These are phyloP conservation scores for Crotalus adamanteus DNA, from an alignment of 2,797 vertebrate genomes.

Conservation along the genomic window DNA sequence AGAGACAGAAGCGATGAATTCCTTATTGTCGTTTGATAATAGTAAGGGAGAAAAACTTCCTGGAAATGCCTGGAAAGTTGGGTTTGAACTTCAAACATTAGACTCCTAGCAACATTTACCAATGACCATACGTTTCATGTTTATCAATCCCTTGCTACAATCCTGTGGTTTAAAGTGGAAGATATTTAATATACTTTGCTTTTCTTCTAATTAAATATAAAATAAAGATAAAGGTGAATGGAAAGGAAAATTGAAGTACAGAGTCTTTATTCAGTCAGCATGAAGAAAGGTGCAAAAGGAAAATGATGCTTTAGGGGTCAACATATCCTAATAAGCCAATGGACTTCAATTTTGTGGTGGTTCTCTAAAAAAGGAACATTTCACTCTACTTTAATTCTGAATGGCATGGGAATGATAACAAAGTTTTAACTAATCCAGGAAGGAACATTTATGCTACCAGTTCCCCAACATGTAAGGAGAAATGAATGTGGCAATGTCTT, in stretches of 20 bases:
- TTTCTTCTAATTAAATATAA: background rate
- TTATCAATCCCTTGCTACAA: background rate
- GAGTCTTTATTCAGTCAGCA: background rate
- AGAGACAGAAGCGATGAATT: slow-evolving; percentile 69
- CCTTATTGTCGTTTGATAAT: background rate
- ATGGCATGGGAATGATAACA: background rate
- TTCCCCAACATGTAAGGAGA: background rate
- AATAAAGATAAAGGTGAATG: background rate
- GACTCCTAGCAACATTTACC: background rate
- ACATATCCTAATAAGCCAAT: background rate
- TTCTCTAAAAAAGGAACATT: background rate
- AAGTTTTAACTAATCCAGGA: background rate
- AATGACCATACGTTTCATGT: background rate
- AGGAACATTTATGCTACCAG: background rate
- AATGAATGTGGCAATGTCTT: background rate
- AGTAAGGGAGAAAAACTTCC: background rate
- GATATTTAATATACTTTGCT: background rate
- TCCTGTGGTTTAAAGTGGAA: background rate
- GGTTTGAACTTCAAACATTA: background rate
- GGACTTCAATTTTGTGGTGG: background rate
- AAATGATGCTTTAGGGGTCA: background rate
- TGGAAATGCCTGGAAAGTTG: background rate
- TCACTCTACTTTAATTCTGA: background rate
- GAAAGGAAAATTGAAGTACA: background rate
- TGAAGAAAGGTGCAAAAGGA: background rate